Conservation (phyloP, 2,797 vertebrate species). For the Coilia nasus region DNA sequence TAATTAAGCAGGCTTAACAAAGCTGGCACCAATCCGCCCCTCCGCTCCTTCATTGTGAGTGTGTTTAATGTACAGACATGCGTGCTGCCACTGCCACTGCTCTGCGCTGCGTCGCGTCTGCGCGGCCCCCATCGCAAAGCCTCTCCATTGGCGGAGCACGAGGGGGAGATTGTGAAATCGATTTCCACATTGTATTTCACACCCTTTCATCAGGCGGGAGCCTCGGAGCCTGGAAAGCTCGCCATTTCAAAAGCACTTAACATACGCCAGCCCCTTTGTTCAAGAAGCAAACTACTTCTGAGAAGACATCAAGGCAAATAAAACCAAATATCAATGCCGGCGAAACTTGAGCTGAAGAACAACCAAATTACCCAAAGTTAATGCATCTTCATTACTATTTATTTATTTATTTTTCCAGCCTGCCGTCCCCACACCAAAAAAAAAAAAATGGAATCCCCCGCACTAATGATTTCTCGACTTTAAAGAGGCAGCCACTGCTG, state of each 20-base stretch:
- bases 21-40: slow-evolving; percentile 52
- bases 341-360: slow-evolving; percentile 82
- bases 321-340: slow-evolving; percentile 78
- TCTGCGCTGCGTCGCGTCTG: slow-evolving; percentile 42
- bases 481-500: slow-evolving; percentile 79
- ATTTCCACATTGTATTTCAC: slow-evolving; percentile 83
- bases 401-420: slow-evolving; percentile 40
- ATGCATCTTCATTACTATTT: slow-evolving; percentile 78
- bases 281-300: slow-evolving; percentile 81
- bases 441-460: slow-evolving; percentile 58
- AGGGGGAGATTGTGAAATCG: slow-evolving; percentile 78
- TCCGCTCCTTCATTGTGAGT: slow-evolving; percentile 63
- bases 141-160: slow-evolving; percentile 65
- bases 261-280: slow-evolving; percentile 81
- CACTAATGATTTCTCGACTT: slow-evolving; percentile 78
- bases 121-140: slow-evolving; percentile 59
- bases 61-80: slow-evolving; percentile 69
- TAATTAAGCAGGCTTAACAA: slow-evolving; percentile 66
- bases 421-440: slow-evolving; percentile 53
- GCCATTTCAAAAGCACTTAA: slow-evolving; percentile 85
- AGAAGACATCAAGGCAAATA: slow-evolving; percentile 82
- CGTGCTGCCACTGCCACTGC: slow-evolving; percentile 36
- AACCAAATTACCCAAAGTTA: slow-evolving; percentile 83
- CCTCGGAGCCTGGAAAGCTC: slow-evolving; percentile 74
- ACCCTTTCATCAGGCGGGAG: slow-evolving; percentile 77